Percentiles rank a stretch among this genome's conserved stretches.
phyloP scores from a whole-genome alignment of 2,797 vertebrate species.

The Pteronotus mesoamericanus region DNA sequence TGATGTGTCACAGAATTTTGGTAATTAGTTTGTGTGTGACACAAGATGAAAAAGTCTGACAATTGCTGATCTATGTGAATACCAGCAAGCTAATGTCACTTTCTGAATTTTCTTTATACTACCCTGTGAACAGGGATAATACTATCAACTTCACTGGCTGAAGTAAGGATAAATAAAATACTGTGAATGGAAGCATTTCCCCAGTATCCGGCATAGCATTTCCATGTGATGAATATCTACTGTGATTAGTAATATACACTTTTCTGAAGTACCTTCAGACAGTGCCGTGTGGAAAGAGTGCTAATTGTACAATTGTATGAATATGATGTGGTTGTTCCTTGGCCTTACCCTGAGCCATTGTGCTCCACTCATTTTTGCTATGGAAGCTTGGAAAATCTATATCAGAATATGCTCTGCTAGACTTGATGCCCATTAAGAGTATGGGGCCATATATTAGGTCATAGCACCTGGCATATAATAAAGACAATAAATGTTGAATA shows the following conservation, averaged over 20 bases:
- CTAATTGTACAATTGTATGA: neutral
- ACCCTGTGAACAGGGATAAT: neutral
- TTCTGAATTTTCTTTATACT: neutral
- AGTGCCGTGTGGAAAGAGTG: neutral
- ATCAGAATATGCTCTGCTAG: neutral
- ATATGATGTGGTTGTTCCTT: neutral
- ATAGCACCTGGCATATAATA: neutral
- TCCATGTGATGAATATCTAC: neutral
- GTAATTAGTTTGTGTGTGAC: neutral
- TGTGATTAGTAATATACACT: neutral
- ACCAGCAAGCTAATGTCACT: neutral
- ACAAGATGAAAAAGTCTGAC: neutral
- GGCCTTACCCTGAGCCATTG: neutral
- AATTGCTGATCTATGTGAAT: neutral
- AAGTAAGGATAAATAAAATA: neutral
- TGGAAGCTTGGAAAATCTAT: neutral
- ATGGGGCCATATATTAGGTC: neutral
- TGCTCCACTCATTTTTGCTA: neutral
- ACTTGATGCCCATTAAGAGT: neutral
- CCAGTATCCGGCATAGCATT: neutral
- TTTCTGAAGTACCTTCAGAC: neutral
- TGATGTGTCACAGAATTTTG: neutral
- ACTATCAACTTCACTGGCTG: neutral
- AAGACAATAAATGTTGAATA: neutral
- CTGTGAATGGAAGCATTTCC: neutral